Evolutionary conservation across 2,888 invertebrate genomes (phyloP).

Genomic region (Cantharis nigra): DNA sequence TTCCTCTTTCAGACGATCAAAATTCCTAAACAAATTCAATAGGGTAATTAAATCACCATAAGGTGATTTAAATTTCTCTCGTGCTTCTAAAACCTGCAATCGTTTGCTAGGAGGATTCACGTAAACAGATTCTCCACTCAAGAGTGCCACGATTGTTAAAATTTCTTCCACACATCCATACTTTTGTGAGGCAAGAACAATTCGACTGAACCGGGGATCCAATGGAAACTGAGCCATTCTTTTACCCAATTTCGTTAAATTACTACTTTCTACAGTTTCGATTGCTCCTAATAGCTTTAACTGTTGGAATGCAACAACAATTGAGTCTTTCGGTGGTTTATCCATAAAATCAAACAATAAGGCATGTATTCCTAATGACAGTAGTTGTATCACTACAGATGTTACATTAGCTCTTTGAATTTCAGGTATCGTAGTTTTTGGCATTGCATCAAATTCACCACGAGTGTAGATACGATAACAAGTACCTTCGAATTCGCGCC

Average conservation of each 20-base stretch:
- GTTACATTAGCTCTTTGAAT: conserved; percentile 73
- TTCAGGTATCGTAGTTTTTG: conserved; percentile 80
- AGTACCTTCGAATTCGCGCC: conserved; percentile 80
- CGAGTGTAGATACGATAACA: conserved; percentile 89
- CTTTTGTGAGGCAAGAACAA: conserved; percentile 76
- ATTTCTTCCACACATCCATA: conserved; percentile 81
- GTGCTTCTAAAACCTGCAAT: conserved; percentile 74
- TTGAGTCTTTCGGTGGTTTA: conserved; percentile 75
- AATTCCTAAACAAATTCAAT: conserved; percentile 85
- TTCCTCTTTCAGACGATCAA: conserved; percentile 67
- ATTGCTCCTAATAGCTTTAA: conserved; percentile 75
- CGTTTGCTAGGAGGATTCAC: conserved; percentile 74
- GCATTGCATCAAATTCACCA: conserved; percentile 73
- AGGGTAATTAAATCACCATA: conserved; percentile 92
- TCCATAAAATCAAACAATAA: conserved; percentile 89
- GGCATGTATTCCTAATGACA: conserved; percentile 83
- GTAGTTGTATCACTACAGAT: conserved; percentile 78
- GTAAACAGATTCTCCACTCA: conserved; percentile 89
- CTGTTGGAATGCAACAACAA: conserved; percentile 67
- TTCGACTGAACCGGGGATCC: conserved; percentile 86
- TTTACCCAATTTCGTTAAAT: conserved; percentile 78
- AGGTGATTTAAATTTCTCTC: conserved; percentile 79
- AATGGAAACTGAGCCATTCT: conserved; percentile 91
- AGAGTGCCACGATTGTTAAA: conserved; percentile 81
- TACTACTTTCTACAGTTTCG: conserved; percentile 60